Conservation (phyloP, 1,140 invertebrate genomes). For the Rhynchophorus ferrugineus region DNA sequence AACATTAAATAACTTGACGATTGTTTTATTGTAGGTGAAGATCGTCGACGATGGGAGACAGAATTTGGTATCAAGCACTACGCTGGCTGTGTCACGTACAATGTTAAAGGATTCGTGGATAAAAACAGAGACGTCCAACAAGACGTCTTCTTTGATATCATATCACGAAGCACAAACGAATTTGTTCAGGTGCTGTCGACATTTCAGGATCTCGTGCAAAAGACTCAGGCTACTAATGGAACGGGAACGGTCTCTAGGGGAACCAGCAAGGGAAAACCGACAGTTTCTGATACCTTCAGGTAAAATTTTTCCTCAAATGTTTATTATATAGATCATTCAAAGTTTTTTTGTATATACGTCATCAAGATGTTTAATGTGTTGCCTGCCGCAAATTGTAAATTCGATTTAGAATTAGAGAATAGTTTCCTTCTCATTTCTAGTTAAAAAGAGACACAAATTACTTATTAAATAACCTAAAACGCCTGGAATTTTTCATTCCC, state of each 20-base stretch:
- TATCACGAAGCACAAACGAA: conserved; percentile 76
- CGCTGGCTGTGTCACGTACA: conserved; percentile 89
- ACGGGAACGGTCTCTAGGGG: conserved; percentile 70
- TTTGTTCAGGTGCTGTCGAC: conserved; percentile 84
- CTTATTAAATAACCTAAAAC: no score
- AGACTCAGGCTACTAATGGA: conserved; percentile 30
- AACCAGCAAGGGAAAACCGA: conserved; percentile 85
- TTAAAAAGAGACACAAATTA: no score
- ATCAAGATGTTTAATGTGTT: no score
- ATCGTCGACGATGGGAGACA: conserved; percentile 81
- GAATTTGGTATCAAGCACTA: conserved; percentile 92
- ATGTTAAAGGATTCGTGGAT: conserved; percentile 89
- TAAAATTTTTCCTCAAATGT: no score
- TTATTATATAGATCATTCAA: no score
- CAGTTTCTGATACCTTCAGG: conserved; percentile 83
- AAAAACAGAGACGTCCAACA: conserved; percentile 95
- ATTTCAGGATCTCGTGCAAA: conserved; percentile 56
- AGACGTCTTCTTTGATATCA: conserved; percentile 89
- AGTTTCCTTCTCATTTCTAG: no score
- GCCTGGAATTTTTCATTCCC: no score
- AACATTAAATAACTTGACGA: no score
- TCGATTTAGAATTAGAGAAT: no score
- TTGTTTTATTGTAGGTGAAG: conserved; percentile 46
- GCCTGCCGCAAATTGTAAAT: no score
- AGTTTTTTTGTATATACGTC: no score